These are phyloP conservation scores for Pristionchus japonicus DNA, from an alignment of 2,888 invertebrate species.

Conservation along the genomic window DNA sequence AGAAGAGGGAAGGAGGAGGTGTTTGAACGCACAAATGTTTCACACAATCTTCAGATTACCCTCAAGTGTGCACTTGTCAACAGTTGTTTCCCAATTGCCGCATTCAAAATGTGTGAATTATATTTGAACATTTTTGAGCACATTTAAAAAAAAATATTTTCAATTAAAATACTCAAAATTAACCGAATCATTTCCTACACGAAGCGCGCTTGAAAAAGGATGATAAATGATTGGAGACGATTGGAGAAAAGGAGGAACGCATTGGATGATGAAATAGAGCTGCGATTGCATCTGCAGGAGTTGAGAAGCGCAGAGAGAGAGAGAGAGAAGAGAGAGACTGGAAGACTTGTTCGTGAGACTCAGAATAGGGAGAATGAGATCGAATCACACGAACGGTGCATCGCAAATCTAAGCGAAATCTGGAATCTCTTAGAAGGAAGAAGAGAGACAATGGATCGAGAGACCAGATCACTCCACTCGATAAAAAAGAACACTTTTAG, in stretches of 20 bases:
- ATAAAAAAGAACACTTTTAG: not conserved
- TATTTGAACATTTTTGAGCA: not conserved
- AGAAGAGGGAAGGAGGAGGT: not conserved
- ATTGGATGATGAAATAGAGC: too few relatives aligned
- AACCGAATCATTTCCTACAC: not conserved
- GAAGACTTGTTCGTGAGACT: not conserved
- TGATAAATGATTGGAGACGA: not conserved
- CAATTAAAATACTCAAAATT: not conserved
- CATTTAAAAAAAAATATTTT: not conserved
- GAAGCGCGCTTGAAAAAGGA: not conserved
- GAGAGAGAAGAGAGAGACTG: not conserved
- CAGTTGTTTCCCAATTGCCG: not conserved
- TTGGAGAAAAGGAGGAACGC: not conserved
- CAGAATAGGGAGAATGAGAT: not conserved
- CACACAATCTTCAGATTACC: not conserved
- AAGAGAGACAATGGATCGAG: not conserved
- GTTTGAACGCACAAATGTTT: not conserved
- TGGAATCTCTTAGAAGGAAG: conserved; percentile 4
- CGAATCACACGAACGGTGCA: not conserved
- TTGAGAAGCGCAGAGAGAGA: not conserved
- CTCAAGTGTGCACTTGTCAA: not conserved
- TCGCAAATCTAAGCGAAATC: conserved; percentile 18
- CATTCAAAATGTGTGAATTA: not conserved
- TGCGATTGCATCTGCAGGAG: too few relatives aligned
- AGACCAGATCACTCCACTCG: not conserved